phyloP scores from a whole-genome alignment of 2,113 vertebrate genomes.

The Phaetusa simplex region DNA sequence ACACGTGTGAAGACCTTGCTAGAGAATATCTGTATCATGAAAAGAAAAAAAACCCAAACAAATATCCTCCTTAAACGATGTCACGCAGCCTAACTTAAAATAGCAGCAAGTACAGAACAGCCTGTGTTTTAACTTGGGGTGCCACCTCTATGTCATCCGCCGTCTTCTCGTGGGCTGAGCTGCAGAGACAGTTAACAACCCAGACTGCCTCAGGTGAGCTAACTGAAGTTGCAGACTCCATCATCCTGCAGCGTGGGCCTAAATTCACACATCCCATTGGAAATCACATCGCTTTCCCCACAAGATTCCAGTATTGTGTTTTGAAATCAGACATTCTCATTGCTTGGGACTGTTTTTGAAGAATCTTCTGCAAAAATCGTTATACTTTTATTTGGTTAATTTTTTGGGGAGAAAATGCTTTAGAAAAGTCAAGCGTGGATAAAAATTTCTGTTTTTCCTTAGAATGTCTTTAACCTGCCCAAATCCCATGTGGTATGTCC shows the following conservation, averaged over 20 bases:
- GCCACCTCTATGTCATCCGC: neutral
- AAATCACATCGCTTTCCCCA: neutral
- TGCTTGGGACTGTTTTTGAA: neutral
- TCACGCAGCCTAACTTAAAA: neutral
- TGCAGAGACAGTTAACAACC: neutral
- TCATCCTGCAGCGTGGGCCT: neutral
- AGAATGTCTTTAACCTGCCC: neutral
- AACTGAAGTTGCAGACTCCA: neutral
- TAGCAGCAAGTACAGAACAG: neutral
- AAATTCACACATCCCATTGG: neutral
- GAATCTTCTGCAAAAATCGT: neutral
- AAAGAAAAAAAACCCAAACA: neutral
- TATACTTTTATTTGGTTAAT: neutral
- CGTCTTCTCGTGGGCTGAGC: neutral
- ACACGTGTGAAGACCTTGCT: fast-evolving
- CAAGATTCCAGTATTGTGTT: neutral
- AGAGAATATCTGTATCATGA: neutral
- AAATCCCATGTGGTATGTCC: neutral
- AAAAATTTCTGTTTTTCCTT: neutral
- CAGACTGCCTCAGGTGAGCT: neutral
- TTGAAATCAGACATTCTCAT: neutral
- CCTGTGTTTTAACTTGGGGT: neutral
- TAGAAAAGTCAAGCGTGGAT: neutral
- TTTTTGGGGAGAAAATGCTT: neutral
- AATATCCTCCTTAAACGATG: neutral